Conservation (phyloP, 2,888 invertebrate genomes). For the Drepanosiphum platanoidis region DNA sequence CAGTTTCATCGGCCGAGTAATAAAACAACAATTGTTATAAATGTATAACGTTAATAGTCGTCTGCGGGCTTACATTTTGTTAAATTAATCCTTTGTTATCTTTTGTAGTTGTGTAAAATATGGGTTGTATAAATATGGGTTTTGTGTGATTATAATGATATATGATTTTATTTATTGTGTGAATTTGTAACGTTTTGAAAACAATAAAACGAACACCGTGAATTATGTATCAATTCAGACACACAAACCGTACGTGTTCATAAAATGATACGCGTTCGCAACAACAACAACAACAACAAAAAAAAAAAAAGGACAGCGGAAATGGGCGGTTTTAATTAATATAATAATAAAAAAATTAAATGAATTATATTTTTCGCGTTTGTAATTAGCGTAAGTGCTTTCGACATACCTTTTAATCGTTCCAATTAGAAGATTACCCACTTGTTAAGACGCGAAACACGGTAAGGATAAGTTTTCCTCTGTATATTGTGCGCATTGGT, state of each 20-base stretch:
- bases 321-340: neutral
- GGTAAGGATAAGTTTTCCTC: too few relatives aligned
- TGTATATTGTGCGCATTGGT: too few relatives aligned
- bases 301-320: too few relatives aligned
- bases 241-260: neutral
- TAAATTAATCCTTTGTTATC: constrained; percentile 47
- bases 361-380: neutral
- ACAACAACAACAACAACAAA: neutral
- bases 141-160: constrained; percentile 17
- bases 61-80: neutral
- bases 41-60: constrained; percentile 17
- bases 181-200: constrained; percentile 16
- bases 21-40: constrained; percentile 13
- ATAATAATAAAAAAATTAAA: neutral
- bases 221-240: neutral
- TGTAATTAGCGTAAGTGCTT: too few relatives aligned
- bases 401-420: too few relatives aligned
- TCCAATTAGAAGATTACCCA: too few relatives aligned
- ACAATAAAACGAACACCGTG: constrained; percentile 31
- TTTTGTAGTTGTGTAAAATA: constrained; percentile 19
- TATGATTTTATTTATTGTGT: constrained; percentile 30
- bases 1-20: neutral
- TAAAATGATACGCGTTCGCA: neutral
- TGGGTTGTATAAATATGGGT: constrained; percentile 12
- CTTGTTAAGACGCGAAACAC: too few relatives aligned